Percentiles rank a stretch among this genome's conserved stretches.
phyloP scores from a whole-genome alignment of 2,113 vertebrate species.

The Peucedramus taeniatus region DNA sequence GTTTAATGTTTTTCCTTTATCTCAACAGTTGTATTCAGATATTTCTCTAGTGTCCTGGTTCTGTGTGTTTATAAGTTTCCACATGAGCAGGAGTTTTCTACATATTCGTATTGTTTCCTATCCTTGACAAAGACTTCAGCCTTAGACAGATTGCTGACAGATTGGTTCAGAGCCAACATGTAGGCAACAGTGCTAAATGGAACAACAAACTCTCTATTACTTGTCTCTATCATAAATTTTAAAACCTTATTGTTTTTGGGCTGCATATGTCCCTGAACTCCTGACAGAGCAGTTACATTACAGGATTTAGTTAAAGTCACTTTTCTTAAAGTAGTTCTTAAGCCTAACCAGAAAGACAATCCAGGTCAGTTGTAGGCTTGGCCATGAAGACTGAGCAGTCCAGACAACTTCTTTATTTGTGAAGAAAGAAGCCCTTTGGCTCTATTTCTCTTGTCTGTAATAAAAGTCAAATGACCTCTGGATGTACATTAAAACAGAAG shows the following conservation, averaged over 20 bases:
- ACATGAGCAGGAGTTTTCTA: neutral
- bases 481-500: neutral
- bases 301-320: neutral
- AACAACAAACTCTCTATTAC: neutral
- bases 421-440: neutral
- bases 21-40: neutral
- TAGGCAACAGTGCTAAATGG: neutral
- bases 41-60: neutral
- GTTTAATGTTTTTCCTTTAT: neutral
- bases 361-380: rapidly evolving
- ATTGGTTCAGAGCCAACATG: neutral
- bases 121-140: neutral
- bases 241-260: neutral
- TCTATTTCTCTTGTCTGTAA: neutral
- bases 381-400: neutral
- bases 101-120: neutral
- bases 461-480: neutral
- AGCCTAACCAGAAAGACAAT: neutral
- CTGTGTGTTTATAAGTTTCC: neutral
- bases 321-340: neutral
- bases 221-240: neutral
- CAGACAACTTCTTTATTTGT: neutral
- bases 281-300: neutral
- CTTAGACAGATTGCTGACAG: neutral
- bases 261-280: neutral